A percentile compares a stretch with the other conserved stretches of the same genome.
These are phyloP conservation scores for Carollia perspicillata DNA, from an alignment of 2,113 vertebrate genomes.

Conservation along the genomic window DNA sequence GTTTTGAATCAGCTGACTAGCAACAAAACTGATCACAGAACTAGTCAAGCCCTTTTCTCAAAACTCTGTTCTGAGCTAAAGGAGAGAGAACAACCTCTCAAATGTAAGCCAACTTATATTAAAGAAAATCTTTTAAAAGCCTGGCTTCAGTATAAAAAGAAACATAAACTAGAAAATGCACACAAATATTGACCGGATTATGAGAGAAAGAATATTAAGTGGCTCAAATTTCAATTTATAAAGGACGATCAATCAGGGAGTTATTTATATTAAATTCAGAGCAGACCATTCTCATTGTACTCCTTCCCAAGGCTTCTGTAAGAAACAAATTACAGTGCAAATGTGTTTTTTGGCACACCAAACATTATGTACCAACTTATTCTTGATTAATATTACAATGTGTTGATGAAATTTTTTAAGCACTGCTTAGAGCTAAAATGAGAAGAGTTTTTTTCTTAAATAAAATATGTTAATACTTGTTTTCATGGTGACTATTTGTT, in stretches of 20 bases:
- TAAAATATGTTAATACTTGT: constrained; percentile 56
- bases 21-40: neutral
- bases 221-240: constrained; percentile 56
- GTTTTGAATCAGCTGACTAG: too few species aligned
- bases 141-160: neutral
- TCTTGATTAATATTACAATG: constrained; percentile 79
- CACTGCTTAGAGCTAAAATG: constrained; percentile 16
- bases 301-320: constrained; percentile 61
- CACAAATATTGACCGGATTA: neutral
- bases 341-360: constrained; percentile 76
- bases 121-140: constrained; percentile 26
- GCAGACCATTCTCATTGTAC: constrained; percentile 72
- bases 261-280: constrained; percentile 80
- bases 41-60: neutral
- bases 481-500: constrained; percentile 63
- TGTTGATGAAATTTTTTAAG: constrained; percentile 72
- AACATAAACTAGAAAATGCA: neutral
- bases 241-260: constrained; percentile 73
- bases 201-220: neutral
- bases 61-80: neutral
- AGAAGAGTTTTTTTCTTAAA: constrained; percentile 43
- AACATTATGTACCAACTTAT: constrained; percentile 72
- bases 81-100: neutral
- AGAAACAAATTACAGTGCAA: constrained; percentile 78
- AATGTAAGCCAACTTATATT: neutral